Evolutionary conservation across 2,797 vertebrate genomes (phyloP).

Genomic region (Odontamblyopus rebecca): DNA sequence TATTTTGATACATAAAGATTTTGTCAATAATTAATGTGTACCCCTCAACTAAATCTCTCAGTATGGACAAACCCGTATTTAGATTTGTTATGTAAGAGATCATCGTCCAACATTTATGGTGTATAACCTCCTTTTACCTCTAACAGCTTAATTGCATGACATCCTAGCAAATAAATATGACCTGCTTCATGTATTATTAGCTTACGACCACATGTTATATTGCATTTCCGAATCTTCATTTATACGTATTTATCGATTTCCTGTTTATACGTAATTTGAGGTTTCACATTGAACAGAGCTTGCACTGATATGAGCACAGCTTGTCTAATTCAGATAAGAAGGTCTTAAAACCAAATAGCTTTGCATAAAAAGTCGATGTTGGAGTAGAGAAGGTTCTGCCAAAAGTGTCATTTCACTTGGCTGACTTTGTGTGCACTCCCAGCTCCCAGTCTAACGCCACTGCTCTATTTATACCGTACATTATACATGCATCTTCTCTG

Average conservation of each 20-base stretch:
- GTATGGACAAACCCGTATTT: too few relatives aligned
- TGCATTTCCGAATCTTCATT: not conserved
- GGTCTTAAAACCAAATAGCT: conserved; percentile 25
- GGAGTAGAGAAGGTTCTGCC: conserved; percentile 18
- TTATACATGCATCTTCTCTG: conserved; percentile 13
- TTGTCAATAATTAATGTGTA: too few relatives aligned
- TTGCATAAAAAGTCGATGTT: conserved; percentile 19
- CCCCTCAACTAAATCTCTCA: too few relatives aligned
- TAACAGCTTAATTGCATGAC: too few relatives aligned
- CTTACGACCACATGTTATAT: not conserved
- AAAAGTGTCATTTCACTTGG: conserved; percentile 43
- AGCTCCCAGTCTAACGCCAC: conserved; percentile 25
- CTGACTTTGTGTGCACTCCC: conserved; percentile 21
- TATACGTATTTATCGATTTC: conserved; percentile 13
- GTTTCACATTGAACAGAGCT: conserved; percentile 9
- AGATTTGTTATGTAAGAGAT: too few relatives aligned
- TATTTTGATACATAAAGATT: too few relatives aligned
- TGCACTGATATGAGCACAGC: conserved; percentile 26
- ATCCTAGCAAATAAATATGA: too few relatives aligned
- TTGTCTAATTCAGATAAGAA: conserved; percentile 30
- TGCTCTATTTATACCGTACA: conserved; percentile 28
- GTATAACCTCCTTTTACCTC: too few relatives aligned
- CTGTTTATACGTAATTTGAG: conserved; percentile 16
- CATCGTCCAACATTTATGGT: too few relatives aligned
- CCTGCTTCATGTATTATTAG: not conserved